Evolutionary conservation across 2,113 vertebrate genomes (phyloP).

Genomic region (Psittacula cyanocephala): DNA sequence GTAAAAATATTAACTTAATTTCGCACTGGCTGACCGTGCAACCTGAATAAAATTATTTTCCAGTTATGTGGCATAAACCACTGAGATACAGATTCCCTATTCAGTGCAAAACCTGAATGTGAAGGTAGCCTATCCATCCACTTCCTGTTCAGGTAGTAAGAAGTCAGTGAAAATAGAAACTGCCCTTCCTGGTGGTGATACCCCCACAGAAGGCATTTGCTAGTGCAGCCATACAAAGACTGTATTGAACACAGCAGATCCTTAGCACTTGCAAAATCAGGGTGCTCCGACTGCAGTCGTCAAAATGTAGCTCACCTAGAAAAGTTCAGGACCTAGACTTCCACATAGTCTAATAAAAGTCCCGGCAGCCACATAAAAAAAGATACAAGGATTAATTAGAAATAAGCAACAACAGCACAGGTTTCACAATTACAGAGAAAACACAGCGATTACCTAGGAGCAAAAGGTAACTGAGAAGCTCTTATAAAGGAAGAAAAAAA

Average conservation of each 20-base stretch:
- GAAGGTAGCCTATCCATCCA: background rate
- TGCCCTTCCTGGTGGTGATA: background rate
- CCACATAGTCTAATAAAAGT: background rate
- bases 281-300: accelerated
- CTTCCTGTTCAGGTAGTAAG: background rate
- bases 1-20: background rate
- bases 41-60: background rate
- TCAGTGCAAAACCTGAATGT: background rate
- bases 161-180: background rate
- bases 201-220: background rate
- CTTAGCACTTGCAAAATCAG: background rate
- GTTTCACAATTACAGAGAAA: background rate
- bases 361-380: background rate
- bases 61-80: accelerated
- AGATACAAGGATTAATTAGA: background rate
- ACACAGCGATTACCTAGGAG: background rate
- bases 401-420: background rate
- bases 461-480: accelerated
- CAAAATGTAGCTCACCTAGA: background rate
- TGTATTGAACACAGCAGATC: background rate
- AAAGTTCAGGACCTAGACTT: background rate
- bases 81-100: background rate
- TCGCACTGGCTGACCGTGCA: accelerated
- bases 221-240: background rate
- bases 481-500: background rate